Conservation (phyloP, 2,888 invertebrate genomes). For the Spodoptera picta region DNA sequence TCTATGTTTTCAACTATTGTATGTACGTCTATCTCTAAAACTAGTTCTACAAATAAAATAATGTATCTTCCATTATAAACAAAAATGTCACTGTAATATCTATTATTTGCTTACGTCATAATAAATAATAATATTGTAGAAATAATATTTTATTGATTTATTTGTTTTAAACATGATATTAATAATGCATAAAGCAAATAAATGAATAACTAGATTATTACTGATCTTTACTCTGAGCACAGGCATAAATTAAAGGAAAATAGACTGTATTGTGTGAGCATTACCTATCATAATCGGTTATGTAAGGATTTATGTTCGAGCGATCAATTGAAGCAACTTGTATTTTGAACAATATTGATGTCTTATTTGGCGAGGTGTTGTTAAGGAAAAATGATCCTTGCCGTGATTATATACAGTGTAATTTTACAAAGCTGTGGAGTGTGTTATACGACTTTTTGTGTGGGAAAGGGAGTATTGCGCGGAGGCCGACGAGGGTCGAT, state of each 20-base stretch:
- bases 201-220: constrained; percentile 56
- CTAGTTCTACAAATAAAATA: too few relatives aligned
- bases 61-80: too few relatives aligned
- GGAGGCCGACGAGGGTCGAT: constrained; percentile 87
- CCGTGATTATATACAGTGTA: background rate
- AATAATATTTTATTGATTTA: constrained; percentile 52
- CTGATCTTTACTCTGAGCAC: constrained; percentile 48
- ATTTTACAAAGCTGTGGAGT: constrained; percentile 12
- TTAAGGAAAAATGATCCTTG: constrained; percentile 23
- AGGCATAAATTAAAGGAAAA: constrained; percentile 46
- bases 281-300: constrained; percentile 63
- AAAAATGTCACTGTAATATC: background rate
- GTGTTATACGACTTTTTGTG: constrained; percentile 28
- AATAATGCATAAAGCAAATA: constrained; percentile 56
- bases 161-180: constrained; percentile 50
- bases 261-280: constrained; percentile 45
- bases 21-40: too few relatives aligned
- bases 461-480: constrained; percentile 72
- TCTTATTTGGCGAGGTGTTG: constrained; percentile 15
- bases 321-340: constrained; percentile 69
- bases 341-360: constrained; percentile 45
- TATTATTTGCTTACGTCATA: constrained; percentile 40
- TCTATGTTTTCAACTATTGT: too few relatives aligned
- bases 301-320: constrained; percentile 61
- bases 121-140: constrained; percentile 45